Conservation (phyloP, 2,113 vertebrate species). For the Bostrychus sinensis region DNA sequence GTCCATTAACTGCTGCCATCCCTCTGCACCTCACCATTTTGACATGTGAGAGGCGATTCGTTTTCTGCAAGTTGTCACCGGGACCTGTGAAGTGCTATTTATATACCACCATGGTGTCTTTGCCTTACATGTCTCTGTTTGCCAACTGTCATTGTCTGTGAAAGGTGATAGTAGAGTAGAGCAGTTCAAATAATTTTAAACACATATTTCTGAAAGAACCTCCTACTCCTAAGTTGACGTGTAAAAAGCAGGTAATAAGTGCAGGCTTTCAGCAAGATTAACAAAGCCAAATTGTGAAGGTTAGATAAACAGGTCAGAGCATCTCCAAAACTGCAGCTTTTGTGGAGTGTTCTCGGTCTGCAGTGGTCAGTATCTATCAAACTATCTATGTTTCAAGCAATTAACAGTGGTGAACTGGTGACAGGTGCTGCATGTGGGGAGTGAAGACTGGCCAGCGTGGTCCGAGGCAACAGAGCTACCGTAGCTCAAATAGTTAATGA, state of each 20-base stretch:
- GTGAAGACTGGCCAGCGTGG: background rate
- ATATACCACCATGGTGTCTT: slow-evolving; percentile 35
- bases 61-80: background rate
- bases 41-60: background rate
- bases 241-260: too few relatives aligned
- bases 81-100: slow-evolving; percentile 35
- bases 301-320: too few relatives aligned
- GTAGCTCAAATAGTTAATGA: background rate
- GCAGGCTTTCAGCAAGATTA: too few relatives aligned
- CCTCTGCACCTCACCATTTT: background rate
- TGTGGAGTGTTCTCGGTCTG: background rate
- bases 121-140: slow-evolving; percentile 60
- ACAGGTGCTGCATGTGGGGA: background rate
- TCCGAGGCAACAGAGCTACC: too few relatives aligned
- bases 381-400: background rate
- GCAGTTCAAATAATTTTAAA: slow-evolving; percentile 30
- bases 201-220: background rate
- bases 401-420: background rate
- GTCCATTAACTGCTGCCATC: background rate
- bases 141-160: slow-evolving; percentile 35
- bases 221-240: too few relatives aligned
- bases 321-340: background rate
- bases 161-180: background rate
- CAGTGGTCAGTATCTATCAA: background rate
- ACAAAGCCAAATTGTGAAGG: too few relatives aligned